These are phyloP conservation scores for Gadus chalcogrammus DNA, from an alignment of 2,113 vertebrate genomes.

Conservation along the genomic window DNA sequence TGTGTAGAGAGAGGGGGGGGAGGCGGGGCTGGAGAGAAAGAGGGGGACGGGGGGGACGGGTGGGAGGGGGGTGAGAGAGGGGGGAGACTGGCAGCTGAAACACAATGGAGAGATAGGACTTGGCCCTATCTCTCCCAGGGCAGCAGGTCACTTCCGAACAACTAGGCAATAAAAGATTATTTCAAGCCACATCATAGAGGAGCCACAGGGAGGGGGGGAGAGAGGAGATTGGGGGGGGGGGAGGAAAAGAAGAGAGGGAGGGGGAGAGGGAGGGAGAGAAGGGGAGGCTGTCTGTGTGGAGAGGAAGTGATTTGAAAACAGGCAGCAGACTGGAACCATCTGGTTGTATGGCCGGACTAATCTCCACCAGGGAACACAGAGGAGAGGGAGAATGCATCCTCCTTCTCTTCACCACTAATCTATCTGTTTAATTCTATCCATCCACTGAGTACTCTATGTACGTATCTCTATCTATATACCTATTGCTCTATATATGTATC, in stretches of 20 bases:
- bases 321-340: no score
- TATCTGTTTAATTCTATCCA: no score
- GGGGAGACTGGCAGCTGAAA: conserved; percentile 74
- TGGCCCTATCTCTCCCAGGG: conserved; percentile 98
- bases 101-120: conserved; percentile 89
- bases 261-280: conserved; percentile 50
- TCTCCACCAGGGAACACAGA: no score
- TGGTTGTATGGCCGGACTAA: no score
- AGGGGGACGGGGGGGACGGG: no score
- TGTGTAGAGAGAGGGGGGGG: not conserved
- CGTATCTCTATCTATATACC: no score
- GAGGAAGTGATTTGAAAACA: no score
- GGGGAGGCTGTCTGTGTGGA: not conserved
- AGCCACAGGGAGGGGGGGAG: conserved; percentile 70
- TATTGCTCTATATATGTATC: no score
- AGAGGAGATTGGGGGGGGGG: conserved; percentile 13
- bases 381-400: no score
- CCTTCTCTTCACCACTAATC: no score
- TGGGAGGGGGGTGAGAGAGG: not conserved
- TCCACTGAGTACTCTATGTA: no score
- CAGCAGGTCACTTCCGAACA: conserved; percentile 99
- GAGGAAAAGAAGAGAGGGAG: conserved; percentile 48
- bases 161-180: conserved; percentile 99
- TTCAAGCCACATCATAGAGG: conserved; percentile 88
- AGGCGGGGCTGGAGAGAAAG: not conserved